A percentile compares a stretch with the other conserved stretches of the same genome.
These are phyloP conservation scores for Sebastes dallii DNA, from an alignment of 2,797 vertebrate genomes.

Conservation along the genomic window DNA sequence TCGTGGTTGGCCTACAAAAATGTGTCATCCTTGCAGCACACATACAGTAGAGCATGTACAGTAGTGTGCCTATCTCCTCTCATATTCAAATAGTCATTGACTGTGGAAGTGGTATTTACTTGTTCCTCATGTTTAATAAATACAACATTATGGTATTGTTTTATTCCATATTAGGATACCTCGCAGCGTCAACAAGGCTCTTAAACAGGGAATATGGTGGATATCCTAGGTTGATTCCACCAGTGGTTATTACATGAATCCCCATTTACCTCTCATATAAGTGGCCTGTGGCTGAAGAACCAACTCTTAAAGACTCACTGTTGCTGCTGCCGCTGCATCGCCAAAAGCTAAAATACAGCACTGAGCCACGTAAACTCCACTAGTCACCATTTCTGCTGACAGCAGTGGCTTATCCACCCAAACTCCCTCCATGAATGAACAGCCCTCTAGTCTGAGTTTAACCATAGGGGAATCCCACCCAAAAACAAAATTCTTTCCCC, in stretches of 20 bases:
- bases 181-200: constrained; percentile 46
- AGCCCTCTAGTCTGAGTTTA: constrained; percentile 64
- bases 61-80: background rate
- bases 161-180: constrained; percentile 43
- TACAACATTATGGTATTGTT: constrained; percentile 36
- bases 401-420: constrained; percentile 67
- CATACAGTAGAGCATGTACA: background rate
- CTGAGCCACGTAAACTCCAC: constrained; percentile 53
- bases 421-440: constrained; percentile 62
- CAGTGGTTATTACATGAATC: constrained; percentile 33
- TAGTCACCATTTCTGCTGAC: constrained; percentile 71
- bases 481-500: constrained; percentile 63
- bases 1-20: too few species aligned
- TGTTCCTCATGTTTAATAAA: constrained; percentile 28
- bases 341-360: constrained; percentile 56
- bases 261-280: constrained; percentile 47
- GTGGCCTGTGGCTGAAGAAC: constrained; percentile 45
- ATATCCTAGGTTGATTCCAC: constrained; percentile 42
- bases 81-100: constrained; percentile 3
- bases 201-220: constrained; percentile 32
- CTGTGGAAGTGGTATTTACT: background rate
- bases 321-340: constrained; percentile 49
- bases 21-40: too few species aligned
- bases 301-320: constrained; percentile 37
- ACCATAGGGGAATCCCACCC: constrained; percentile 57